These are phyloP conservation scores for Dissostichus mawsoni DNA, from an alignment of 2,113 vertebrate genomes.

Conservation along the genomic window DNA sequence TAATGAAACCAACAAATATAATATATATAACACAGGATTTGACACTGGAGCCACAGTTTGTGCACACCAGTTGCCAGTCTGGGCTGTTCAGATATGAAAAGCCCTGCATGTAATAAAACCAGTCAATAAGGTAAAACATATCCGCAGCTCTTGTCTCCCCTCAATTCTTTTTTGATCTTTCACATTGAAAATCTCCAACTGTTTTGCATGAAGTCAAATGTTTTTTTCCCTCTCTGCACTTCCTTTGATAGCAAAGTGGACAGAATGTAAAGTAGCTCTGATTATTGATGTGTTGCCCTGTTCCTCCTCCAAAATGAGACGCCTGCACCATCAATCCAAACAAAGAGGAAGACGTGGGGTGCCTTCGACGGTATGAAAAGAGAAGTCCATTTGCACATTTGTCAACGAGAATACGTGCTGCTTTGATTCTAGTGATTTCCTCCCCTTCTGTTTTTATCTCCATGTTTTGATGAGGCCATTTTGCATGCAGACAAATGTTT, in stretches of 20 bases:
- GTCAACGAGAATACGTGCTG: conserved; percentile 27
- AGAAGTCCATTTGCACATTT: conserved; percentile 37
- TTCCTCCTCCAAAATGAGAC: conserved; percentile 50
- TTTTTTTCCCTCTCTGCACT: neutral
- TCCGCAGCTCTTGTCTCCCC: conserved; percentile 12
- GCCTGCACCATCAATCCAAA: conserved; percentile 65
- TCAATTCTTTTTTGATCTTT: conserved; percentile 46
- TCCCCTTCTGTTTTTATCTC: conserved; percentile 25
- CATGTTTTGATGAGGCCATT: conserved; percentile 49
- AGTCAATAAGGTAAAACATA: neutral
- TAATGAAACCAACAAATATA: conserved; percentile 11
- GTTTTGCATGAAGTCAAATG: conserved; percentile 53
- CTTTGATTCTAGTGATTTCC: conserved; percentile 8
- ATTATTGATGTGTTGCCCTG: conserved; percentile 57
- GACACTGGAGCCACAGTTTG: neutral
- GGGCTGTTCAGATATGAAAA: conserved; percentile 17
- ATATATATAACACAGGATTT: neutral
- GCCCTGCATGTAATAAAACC: conserved; percentile 38
- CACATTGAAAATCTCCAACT: conserved; percentile 47
- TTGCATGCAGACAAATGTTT: conserved; percentile 58
- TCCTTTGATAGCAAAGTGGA: conserved; percentile 39
- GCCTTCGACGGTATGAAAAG: conserved; percentile 37
- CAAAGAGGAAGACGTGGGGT: conserved; percentile 19
- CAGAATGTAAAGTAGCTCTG: conserved; percentile 63
- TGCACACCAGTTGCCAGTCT: conserved; percentile 18